phyloP scores from a whole-genome alignment of 2,113 vertebrate species.

The Perccottus glenii region DNA sequence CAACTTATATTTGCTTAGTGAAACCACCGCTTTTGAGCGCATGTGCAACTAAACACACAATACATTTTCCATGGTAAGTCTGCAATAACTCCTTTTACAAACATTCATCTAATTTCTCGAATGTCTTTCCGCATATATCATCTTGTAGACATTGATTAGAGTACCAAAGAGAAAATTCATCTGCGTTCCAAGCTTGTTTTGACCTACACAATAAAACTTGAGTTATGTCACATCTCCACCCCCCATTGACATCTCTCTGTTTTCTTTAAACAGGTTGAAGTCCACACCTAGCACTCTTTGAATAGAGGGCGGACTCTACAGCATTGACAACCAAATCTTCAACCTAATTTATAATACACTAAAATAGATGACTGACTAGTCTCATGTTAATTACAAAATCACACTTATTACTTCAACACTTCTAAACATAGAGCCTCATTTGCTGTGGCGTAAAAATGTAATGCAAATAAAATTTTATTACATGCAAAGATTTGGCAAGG shows the following conservation, averaged over 20 bases:
- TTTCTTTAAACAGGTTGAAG: slow-evolving; percentile 42
- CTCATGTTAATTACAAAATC: neutral
- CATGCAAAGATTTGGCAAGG: slow-evolving; percentile 38
- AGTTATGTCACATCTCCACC: slow-evolving; percentile 20
- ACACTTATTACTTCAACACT: slow-evolving; percentile 1
- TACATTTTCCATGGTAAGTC: neutral
- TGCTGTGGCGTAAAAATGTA: slow-evolving; percentile 16
- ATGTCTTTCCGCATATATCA: neutral
- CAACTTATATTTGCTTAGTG: slow-evolving; percentile 6
- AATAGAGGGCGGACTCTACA: slow-evolving; percentile 30
- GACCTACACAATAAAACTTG: slow-evolving; percentile 28
- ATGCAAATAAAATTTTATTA: slow-evolving; percentile 46
- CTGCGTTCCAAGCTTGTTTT: slow-evolving; percentile 46
- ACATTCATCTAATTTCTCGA: neutral
- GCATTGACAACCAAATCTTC: neutral
- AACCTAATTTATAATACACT: slow-evolving; percentile 13
- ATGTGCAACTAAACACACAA: neutral
- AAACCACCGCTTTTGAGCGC: slow-evolving; percentile 3
- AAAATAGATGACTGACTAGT: slow-evolving; percentile 7
- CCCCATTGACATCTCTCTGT: slow-evolving; percentile 14
- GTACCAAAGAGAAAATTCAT: slow-evolving; percentile 4
- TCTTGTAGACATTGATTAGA: neutral
- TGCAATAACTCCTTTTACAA: neutral
- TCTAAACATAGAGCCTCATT: neutral
- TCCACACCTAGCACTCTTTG: slow-evolving; percentile 44